These are phyloP conservation scores for Cyrtorhinus lividipennis DNA, from an alignment of 1,140 invertebrate species.

Conservation along the genomic window DNA sequence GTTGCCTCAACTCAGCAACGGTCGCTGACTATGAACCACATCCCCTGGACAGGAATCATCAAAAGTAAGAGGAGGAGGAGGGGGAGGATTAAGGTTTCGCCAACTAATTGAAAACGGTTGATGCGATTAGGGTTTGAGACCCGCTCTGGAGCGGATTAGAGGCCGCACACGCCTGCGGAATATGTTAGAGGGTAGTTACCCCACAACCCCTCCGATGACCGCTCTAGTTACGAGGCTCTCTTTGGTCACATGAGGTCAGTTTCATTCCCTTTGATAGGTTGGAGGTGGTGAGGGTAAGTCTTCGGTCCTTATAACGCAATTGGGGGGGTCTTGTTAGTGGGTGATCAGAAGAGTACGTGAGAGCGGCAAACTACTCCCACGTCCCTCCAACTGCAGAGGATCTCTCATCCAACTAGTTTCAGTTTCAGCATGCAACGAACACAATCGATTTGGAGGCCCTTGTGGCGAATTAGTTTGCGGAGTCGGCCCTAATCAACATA, in stretches of 20 bases:
- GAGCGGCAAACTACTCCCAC: not conserved
- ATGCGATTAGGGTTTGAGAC: slow-evolving; percentile 4
- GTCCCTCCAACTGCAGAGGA: no score
- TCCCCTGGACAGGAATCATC: no score
- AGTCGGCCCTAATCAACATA: no score
- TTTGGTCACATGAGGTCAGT: not conserved
- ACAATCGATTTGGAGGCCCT: no score
- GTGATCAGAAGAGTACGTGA: not conserved
- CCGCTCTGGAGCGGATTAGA: not conserved
- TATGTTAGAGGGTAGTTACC: slow-evolving; percentile 5
- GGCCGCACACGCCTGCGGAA: not conserved
- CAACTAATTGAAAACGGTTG: slow-evolving; percentile 8
- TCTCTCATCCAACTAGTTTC: no score
- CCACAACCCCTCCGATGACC: not conserved
- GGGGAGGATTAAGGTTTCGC: not conserved
- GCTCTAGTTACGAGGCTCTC: not conserved
- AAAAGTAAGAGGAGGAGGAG: no score
- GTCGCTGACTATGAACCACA: no score
- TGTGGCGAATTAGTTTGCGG: no score
- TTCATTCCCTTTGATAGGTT: slow-evolving; percentile 7
- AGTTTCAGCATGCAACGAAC: no score
- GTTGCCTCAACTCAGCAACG: no score
- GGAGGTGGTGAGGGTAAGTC: not conserved
- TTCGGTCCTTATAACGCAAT: not conserved
- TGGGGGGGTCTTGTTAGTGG: not conserved